phyloP scores from a whole-genome alignment of 2,113 vertebrate species.

The Egretta garzetta region DNA sequence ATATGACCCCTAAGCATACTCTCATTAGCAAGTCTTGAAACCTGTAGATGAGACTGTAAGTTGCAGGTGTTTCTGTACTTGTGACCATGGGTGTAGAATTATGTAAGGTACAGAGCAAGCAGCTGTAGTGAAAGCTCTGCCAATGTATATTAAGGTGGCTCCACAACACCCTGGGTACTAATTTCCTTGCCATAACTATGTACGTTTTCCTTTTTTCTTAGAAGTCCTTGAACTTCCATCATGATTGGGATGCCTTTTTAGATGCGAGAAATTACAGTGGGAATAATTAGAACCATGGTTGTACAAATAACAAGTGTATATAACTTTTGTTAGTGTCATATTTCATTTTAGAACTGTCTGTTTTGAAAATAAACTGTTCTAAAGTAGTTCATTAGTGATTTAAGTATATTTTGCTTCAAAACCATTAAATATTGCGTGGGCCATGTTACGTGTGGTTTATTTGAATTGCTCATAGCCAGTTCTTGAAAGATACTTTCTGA shows the following conservation, averaged over 20 bases:
- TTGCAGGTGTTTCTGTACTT: neutral
- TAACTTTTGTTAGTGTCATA: neutral
- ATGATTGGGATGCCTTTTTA: neutral
- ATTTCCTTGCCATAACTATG: neutral
- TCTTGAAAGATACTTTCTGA: neutral
- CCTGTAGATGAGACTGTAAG: neutral
- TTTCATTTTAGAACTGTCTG: neutral
- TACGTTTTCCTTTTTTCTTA: neutral
- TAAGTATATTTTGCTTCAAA: neutral
- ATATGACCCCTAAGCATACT: neutral
- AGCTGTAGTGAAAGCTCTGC: neutral
- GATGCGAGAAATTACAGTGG: neutral
- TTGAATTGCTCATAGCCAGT: neutral
- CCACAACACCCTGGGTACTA: neutral
- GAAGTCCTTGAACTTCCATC: neutral
- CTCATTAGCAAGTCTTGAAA: neutral
- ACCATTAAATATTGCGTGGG: neutral
- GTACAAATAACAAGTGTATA: neutral
- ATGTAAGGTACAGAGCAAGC: neutral
- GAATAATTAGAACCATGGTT: neutral
- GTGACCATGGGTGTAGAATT: neutral
- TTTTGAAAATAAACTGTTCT: neutral
- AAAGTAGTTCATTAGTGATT: neutral
- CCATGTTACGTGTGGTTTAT: fast-evolving
- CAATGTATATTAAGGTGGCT: neutral